A percentile compares a stretch with the other conserved stretches of the same genome.
These are phyloP conservation scores for Nomada ferruginata DNA, from an alignment of 2,888 invertebrate species.

Conservation along the genomic window DNA sequence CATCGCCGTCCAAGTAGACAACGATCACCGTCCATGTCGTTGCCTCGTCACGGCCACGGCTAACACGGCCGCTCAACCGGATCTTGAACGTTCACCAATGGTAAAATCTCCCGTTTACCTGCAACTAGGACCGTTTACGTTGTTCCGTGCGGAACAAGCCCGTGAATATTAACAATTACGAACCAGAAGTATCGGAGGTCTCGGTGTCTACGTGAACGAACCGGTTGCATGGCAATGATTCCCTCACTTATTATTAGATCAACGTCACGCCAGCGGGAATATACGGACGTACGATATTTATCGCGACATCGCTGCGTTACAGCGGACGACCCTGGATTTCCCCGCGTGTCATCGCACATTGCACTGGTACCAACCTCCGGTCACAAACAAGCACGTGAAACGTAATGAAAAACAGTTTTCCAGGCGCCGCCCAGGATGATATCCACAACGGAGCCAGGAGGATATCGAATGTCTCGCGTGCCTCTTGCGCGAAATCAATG, in stretches of 20 bases:
- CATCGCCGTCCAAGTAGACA: not conserved
- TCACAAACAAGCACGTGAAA: conserved; percentile 10
- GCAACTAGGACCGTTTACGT: conserved; percentile 9
- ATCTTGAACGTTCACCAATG: conserved; percentile 31
- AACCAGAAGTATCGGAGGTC: too few relatives aligned
- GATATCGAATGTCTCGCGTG: conserved; percentile 46
- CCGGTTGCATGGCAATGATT: not conserved
- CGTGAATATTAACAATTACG: conserved; percentile 12
- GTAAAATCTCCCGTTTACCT: conserved; percentile 34
- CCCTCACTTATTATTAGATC: not conserved
- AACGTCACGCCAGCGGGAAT: conserved; percentile 1
- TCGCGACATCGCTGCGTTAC: not conserved
- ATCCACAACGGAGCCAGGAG: not conserved
- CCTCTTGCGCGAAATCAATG: conserved; percentile 22
- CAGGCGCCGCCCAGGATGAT: not conserved
- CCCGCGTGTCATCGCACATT: conserved; percentile 29
- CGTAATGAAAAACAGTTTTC: not conserved
- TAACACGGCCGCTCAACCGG: conserved; percentile 22
- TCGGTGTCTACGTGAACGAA: not conserved
- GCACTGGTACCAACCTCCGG: not conserved
- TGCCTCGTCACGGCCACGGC: conserved; percentile 27
- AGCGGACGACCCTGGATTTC: not conserved
- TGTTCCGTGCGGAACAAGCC: conserved; percentile 3
- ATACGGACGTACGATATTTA: not conserved
- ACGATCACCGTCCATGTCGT: conserved; percentile 1